phyloP scores from a whole-genome alignment of 2,797 vertebrate genomes.

The Falco columbarius region DNA sequence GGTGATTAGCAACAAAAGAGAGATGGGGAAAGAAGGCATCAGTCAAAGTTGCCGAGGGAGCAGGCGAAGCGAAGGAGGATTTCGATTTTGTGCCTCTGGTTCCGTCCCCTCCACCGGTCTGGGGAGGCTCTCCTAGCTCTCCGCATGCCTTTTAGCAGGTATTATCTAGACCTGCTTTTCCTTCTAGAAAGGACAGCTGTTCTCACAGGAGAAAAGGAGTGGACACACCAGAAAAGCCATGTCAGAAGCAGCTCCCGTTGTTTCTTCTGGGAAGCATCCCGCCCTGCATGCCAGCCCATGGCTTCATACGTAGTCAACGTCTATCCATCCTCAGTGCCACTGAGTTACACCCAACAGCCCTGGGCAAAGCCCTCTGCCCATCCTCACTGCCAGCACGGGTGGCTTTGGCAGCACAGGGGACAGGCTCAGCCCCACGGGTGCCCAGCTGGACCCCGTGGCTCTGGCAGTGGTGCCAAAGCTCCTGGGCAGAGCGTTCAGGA shows the following conservation, averaged over 20 bases:
- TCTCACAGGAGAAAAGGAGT: background rate
- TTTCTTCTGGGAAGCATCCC: background rate
- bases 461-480: background rate
- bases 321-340: background rate
- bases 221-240: background rate
- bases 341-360: background rate
- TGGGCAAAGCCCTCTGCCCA: background rate
- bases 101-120: background rate
- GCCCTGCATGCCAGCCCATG: rapidly evolving
- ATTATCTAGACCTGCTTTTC: background rate
- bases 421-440: background rate
- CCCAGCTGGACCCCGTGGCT: too few species aligned
- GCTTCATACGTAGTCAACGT: rapidly evolving
- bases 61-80: background rate
- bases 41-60: background rate
- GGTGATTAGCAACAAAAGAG: background rate
- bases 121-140: background rate
- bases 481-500: background rate
- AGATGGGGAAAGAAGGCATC: background rate
- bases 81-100: background rate
- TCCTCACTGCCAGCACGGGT: background rate
- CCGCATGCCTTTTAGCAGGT: background rate
- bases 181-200: background rate
- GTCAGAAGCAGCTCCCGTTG: background rate
- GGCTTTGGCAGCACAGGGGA: background rate